Evolutionary conservation across 2,797 vertebrate genomes (phyloP).

Genomic region (Ptychobarbus kaznakovi): DNA sequence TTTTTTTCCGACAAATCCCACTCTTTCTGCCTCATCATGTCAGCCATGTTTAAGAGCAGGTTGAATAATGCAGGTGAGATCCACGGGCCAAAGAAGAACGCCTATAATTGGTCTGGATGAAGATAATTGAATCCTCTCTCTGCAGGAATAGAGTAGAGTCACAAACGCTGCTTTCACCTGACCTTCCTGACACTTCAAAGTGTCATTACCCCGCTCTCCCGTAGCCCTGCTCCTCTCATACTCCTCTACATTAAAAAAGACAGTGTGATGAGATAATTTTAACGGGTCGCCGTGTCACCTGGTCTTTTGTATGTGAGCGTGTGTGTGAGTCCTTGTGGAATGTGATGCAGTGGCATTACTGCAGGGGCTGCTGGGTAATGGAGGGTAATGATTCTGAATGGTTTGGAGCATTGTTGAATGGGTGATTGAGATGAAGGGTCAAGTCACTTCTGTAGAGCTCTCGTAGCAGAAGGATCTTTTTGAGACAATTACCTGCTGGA

Average conservation of each 20-base stretch:
- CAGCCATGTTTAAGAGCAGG: constrained; percentile 53
- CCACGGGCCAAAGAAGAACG: constrained; percentile 57
- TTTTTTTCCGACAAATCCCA: constrained; percentile 27
- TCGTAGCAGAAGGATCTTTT: constrained; percentile 52
- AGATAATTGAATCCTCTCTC: constrained; percentile 65
- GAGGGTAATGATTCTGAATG: constrained; percentile 64
- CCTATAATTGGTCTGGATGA: constrained; percentile 63
- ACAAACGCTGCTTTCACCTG: constrained; percentile 54
- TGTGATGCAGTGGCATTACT: constrained; percentile 53
- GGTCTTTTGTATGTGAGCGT: constrained; percentile 50
- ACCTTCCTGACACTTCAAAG: constrained; percentile 52
- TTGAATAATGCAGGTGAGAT: constrained; percentile 60
- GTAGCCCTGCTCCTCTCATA: constrained; percentile 40
- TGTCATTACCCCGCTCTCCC: constrained; percentile 57
- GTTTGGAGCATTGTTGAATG: constrained; percentile 53
- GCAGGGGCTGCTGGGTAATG: constrained; percentile 56
- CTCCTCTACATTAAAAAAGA: constrained; percentile 59
- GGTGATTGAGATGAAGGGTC: constrained; percentile 59
- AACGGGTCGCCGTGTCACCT: constrained; percentile 57
- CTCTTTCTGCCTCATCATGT: constrained; percentile 45
- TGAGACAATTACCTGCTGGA: constrained; percentile 52
- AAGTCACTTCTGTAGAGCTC: constrained; percentile 55
- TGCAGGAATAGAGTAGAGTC: constrained; percentile 53
- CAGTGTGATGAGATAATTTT: constrained; percentile 64
- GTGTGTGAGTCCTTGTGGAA: constrained; percentile 37